Conservation (phyloP, 2,888 invertebrate genomes). For the Torymus aiolomorphi region DNA sequence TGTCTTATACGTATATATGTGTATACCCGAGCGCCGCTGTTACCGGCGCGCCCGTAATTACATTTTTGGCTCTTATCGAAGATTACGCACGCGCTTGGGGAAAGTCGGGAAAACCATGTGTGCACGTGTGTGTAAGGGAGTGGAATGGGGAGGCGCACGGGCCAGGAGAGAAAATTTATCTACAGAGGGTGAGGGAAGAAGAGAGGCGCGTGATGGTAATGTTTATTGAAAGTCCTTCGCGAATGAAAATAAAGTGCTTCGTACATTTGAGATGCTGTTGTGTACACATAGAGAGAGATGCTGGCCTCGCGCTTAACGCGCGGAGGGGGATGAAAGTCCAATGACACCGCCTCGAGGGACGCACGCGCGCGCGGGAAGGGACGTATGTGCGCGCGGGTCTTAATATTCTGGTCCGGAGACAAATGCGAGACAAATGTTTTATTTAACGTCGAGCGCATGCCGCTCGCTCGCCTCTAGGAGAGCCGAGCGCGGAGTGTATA, state of each 20-base stretch:
- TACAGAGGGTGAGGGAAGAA: not conserved
- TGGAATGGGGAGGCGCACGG: constrained; percentile 1
- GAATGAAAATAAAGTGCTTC: constrained; percentile 59
- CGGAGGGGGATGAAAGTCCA: constrained; percentile 39
- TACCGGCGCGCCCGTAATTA: constrained; percentile 57
- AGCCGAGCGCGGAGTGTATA: not conserved
- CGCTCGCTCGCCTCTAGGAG: not conserved
- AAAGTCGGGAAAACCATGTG: not conserved
- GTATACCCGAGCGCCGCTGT: no score
- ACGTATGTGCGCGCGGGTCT: constrained; percentile 25
- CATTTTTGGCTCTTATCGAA: constrained; percentile 54
- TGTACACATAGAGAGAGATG: no score
- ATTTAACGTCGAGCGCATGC: constrained; percentile 45
- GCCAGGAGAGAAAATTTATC: constrained; percentile 44
- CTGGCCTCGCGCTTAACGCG: not conserved
- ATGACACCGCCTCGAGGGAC: constrained; percentile 46
- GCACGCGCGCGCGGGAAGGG: not conserved
- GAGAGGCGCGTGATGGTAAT: constrained; percentile 21
- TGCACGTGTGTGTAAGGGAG: not conserved
- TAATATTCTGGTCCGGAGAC: constrained; percentile 54
- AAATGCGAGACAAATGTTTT: constrained; percentile 57
- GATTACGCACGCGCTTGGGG: not conserved
- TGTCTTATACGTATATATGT: constrained; percentile 13
- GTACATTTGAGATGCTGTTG: constrained; percentile 28
- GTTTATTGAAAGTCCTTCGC: constrained; percentile 53